Conservation (phyloP, 2,113 vertebrate species). For the Poicephalus gulielmi region DNA sequence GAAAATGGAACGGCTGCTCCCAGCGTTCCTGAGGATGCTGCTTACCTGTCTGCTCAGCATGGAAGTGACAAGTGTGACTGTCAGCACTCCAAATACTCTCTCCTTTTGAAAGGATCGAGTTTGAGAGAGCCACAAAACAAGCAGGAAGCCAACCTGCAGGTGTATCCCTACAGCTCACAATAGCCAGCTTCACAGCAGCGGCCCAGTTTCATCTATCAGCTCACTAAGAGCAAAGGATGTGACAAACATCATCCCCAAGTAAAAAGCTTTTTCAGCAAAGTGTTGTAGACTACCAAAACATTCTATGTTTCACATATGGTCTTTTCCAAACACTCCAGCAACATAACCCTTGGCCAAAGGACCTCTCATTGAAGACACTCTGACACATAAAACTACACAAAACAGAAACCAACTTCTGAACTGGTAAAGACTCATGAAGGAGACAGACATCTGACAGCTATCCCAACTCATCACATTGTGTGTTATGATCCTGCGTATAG, state of each 20-base stretch:
- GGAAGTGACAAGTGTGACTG: rapidly evolving
- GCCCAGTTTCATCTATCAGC: not conserved
- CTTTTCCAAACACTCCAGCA: not conserved
- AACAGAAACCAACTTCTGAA: not conserved
- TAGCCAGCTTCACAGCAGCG: not conserved
- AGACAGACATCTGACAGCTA: not conserved
- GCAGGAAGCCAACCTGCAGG: not conserved
- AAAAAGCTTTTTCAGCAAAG: not conserved
- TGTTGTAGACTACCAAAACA: not conserved
- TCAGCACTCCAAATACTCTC: not conserved
- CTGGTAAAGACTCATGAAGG: not conserved
- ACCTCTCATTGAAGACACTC: not conserved
- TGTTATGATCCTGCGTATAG: not conserved
- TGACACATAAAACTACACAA: not conserved
- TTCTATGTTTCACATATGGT: rapidly evolving
- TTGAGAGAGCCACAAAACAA: not conserved
- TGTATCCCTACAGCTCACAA: not conserved
- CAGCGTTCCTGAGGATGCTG: rapidly evolving
- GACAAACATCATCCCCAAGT: not conserved
- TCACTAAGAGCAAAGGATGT: not conserved
- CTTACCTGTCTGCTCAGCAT: not conserved
- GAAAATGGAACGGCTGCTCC: not conserved
- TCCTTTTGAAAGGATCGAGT: not conserved
- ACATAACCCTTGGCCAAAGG: not conserved
- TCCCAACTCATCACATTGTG: rapidly evolving